A percentile compares a stretch with the other conserved stretches of the same genome.
phyloP scores from a whole-genome alignment of 2,888 invertebrate genomes.

The Epinotia nisella region DNA sequence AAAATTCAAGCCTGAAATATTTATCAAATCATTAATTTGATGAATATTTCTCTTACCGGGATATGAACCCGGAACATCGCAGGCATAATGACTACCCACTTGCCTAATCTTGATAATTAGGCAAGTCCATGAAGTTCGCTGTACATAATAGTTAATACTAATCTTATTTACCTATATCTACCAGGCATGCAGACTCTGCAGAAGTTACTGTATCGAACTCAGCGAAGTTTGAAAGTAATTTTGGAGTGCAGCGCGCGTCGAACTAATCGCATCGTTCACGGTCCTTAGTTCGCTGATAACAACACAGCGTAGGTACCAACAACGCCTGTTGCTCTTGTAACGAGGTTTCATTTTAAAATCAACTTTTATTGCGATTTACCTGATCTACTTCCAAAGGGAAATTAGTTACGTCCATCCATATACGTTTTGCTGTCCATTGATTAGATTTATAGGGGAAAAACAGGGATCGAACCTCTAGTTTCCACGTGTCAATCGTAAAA shows the following conservation, averaged over 20 bases:
- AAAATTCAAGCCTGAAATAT: too few relatives aligned
- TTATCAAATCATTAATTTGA: too few relatives aligned
- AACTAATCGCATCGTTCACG: conserved; percentile 83
- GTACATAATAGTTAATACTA: conserved; percentile 5
- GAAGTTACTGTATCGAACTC: conserved; percentile 66
- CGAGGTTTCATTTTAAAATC: conserved; percentile 45
- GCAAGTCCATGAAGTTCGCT: conserved; percentile 1
- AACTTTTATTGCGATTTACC: conserved; percentile 34
- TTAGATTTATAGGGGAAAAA: conserved; percentile 15
- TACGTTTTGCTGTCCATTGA: not conserved
- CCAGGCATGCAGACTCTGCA: conserved; percentile 63
- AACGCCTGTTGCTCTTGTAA: conserved; percentile 66
- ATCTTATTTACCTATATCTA: conserved; percentile 50
- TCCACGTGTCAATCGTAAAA: conserved; percentile 45
- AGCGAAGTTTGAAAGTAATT: conserved; percentile 79
- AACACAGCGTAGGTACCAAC: conserved; percentile 49
- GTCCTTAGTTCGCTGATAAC: conserved; percentile 78
- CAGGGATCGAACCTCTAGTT: conserved; percentile 41
- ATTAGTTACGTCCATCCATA: not conserved
- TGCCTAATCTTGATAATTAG: not conserved
- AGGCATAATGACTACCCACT: not conserved
- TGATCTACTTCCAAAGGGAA: conserved; percentile 25
- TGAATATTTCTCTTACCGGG: too few relatives aligned
- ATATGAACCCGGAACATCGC: too few relatives aligned
- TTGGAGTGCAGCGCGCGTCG: conserved; percentile 81